Evolutionary conservation across 2,113 vertebrate genomes (phyloP).

Genomic region (Terrapene triunguis): DNA sequence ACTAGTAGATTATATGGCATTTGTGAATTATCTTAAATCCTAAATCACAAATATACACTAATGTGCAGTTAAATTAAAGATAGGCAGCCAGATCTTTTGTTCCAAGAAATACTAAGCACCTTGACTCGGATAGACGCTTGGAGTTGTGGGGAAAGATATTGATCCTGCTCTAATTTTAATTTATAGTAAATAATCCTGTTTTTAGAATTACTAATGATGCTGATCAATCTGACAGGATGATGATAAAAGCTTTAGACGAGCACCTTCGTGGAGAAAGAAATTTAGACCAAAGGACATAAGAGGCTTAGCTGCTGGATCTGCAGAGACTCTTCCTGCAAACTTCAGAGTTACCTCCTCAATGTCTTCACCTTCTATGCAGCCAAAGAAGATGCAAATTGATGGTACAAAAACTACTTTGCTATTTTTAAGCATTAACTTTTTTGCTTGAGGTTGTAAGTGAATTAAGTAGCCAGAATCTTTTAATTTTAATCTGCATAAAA

Average conservation of each 20-base stretch:
- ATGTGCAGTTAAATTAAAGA: neutral
- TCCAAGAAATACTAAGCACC: accelerated
- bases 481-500: constrained; percentile 31
- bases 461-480: neutral
- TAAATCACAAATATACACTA: neutral
- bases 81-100: accelerated
- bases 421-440: constrained; percentile 28
- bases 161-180: neutral
- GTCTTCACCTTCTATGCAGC: constrained; percentile 91
- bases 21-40: neutral
- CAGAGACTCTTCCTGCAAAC: constrained; percentile 95
- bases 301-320: constrained; percentile 88
- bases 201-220: constrained; percentile 10
- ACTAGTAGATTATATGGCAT: neutral
- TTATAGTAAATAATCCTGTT: neutral
- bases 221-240: constrained; percentile 86
- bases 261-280: constrained; percentile 98
- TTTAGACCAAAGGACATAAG: constrained; percentile 96
- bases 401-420: constrained; percentile 80
- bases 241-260: constrained; percentile 95
- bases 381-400: constrained; percentile 96
- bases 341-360: constrained; percentile 91
- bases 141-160: neutral
- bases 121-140: neutral
- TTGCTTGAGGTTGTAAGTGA: neutral